A percentile compares a stretch with the other conserved stretches of the same genome.
Evolutionary conservation across 2,888 invertebrate species (phyloP).

Genomic region (Helleia helle): DNA sequence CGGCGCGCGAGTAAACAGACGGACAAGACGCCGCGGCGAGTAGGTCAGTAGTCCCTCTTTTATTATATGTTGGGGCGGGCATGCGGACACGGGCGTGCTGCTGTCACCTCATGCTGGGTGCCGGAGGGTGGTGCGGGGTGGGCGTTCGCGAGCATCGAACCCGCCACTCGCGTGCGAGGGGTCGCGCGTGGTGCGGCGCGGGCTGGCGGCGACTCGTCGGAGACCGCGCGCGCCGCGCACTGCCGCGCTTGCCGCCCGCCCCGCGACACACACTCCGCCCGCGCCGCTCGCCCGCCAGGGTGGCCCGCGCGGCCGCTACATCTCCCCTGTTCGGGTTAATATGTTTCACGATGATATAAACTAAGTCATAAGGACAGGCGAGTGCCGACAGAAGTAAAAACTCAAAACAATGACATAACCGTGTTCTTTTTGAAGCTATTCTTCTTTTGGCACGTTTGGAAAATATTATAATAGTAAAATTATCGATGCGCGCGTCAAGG

Average conservation of each 20-base stretch:
- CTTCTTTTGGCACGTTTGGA: no score
- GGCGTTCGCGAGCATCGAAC: slow-evolving; percentile 5
- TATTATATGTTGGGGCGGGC: background rate
- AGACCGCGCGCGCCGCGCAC: slow-evolving; percentile 59
- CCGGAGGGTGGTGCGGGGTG: no score
- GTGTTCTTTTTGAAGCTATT: no score
- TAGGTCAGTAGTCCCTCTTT: background rate
- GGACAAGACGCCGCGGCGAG: background rate
- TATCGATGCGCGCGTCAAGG: no score
- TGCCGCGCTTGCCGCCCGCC: slow-evolving; percentile 28
- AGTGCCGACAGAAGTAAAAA: no score
- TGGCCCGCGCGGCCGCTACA: slow-evolving; percentile 14
- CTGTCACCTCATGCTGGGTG: background rate
- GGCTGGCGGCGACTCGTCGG: slow-evolving; percentile 36
- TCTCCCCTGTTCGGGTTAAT: no score
- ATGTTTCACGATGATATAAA: no score
- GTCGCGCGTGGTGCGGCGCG: slow-evolving; percentile 12
- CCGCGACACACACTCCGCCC: slow-evolving; percentile 17
- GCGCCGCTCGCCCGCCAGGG: slow-evolving; percentile 18
- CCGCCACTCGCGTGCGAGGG: slow-evolving; percentile 9
- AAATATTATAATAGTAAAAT: no score
- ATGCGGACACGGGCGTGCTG: background rate
- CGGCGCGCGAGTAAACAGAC: no score
- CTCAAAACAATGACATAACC: no score
- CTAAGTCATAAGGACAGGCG: no score